Conservation (phyloP, 64 coral and sea anemone genomes). For the Stylophora pistillata region DNA sequence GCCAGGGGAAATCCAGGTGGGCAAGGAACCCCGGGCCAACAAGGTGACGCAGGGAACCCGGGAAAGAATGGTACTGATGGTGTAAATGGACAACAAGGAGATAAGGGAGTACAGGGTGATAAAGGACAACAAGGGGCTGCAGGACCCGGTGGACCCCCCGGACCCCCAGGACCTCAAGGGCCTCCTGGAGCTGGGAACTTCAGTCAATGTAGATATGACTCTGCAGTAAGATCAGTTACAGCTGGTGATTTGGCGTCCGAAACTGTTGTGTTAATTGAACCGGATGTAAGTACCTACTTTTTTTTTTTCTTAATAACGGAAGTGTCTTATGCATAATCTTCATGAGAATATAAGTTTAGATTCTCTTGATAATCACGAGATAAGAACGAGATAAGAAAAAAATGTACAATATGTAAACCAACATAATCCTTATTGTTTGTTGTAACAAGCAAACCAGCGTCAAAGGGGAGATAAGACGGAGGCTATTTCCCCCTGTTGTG, state of each 20-base stretch:
- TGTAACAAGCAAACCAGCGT: too few species aligned
- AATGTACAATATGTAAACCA: too few species aligned
- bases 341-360: too few species aligned
- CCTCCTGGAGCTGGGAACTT: slow-evolving; percentile 31
- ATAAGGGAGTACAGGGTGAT: not conserved
- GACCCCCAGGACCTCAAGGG: not conserved
- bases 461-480: too few species aligned
- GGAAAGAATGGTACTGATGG: slow-evolving; percentile 15
- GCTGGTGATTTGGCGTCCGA: too few species aligned
- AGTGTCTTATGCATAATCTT: too few species aligned
- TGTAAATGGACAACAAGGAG: not conserved
- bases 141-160: slow-evolving; percentile 24
- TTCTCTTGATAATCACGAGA: too few species aligned
- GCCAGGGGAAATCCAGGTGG: slow-evolving; percentile 13
- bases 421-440: too few species aligned
- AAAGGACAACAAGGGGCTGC: slow-evolving; percentile 21
- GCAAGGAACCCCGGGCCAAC: not conserved
- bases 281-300: not conserved
- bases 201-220: slow-evolving; percentile 24
- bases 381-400: too few species aligned
- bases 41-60: not conserved
- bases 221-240: too few species aligned
- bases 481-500: too few species aligned
- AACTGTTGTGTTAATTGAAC: not conserved
- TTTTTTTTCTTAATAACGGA: too few species aligned